Evolutionary conservation across 2,113 vertebrate genomes (phyloP).

Genomic region (Bothrops jararaca): DNA sequence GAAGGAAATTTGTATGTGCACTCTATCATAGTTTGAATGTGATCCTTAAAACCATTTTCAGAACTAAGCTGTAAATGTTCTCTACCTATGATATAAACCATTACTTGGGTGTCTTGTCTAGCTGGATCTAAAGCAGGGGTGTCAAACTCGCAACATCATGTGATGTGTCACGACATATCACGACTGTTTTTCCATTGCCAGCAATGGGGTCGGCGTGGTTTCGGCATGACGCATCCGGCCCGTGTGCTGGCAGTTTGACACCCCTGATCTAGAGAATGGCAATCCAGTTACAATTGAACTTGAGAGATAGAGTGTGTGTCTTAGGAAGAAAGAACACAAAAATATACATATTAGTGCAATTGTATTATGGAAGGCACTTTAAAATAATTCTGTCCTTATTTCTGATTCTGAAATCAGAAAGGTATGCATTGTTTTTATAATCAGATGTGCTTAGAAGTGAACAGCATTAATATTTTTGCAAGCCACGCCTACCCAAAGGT

Average conservation of each 20-base stretch:
- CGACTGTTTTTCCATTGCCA: no score
- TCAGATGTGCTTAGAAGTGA: neutral
- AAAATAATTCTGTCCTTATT: neutral
- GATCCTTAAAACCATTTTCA: neutral
- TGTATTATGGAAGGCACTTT: neutral
- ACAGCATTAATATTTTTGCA: neutral
- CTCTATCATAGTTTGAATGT: neutral
- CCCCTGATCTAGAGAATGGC: neutral
- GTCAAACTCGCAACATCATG: no score
- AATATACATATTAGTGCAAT: neutral
- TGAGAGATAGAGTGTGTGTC: neutral
- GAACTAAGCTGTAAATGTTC: neutral
- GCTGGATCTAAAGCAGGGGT: neutral
- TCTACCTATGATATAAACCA: neutral
- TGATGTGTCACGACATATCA: no score
- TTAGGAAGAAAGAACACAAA: neutral
- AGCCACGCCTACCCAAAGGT: neutral
- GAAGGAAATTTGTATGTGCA: neutral
- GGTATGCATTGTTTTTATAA: neutral
- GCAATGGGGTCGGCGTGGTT: no score
- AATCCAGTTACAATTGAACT: neutral
- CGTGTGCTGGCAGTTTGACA: no score
- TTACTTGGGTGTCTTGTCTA: neutral
- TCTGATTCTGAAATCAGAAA: neutral
- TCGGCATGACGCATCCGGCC: no score